phyloP scores from a whole-genome alignment of 2,797 vertebrate species.

The Phrynocephalus vlangalii region DNA sequence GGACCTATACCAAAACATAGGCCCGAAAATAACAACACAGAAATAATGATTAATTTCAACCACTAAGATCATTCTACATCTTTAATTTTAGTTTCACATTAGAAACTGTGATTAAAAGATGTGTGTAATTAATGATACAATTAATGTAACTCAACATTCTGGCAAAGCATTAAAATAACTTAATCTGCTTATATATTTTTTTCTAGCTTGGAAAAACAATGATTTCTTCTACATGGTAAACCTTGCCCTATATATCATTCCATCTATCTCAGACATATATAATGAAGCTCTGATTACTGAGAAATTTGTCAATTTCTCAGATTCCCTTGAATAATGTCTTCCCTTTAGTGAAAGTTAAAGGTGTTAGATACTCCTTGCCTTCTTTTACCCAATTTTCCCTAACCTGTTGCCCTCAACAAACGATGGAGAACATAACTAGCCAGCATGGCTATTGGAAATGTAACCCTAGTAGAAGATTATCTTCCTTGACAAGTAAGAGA shows the following conservation, averaged over 20 bases:
- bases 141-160: neutral
- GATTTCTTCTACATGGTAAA: neutral
- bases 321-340: slow-evolving; percentile 37
- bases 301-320: slow-evolving; percentile 50
- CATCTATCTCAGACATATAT: neutral
- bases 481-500: slow-evolving; percentile 8
- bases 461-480: neutral
- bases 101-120: neutral
- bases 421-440: neutral
- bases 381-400: neutral
- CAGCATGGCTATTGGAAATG: neutral
- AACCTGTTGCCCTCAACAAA: neutral
- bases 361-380: slow-evolving; percentile 49
- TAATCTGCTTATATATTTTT: neutral
- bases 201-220: neutral
- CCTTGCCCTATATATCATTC: neutral
- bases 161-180: neutral
- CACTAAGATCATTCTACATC: neutral
- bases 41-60: too few species aligned
- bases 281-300: slow-evolving; percentile 46
- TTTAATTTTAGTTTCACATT: neutral
- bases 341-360: slow-evolving; percentile 7
- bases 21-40: too few species aligned
- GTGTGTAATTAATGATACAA: neutral
- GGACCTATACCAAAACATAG: neutral